These are phyloP conservation scores for Eupithecia subfuscata DNA, from an alignment of 2,888 invertebrate species.

Conservation along the genomic window DNA sequence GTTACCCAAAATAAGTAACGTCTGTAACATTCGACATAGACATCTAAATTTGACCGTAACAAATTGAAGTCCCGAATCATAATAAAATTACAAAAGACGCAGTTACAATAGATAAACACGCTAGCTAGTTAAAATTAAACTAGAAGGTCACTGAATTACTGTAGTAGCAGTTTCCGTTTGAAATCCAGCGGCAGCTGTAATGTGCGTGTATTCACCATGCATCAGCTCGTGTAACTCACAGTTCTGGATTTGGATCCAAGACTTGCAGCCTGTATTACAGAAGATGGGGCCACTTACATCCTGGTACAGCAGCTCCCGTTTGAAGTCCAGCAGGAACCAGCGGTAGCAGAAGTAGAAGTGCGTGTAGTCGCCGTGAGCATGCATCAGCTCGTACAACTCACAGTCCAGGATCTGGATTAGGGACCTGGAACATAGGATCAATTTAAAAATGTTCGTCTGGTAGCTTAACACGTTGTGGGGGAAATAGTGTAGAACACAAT, in stretches of 20 bases:
- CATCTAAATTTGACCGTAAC: no score
- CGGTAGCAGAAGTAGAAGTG: constrained; percentile 99
- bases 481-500: no score
- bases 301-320: constrained; percentile 95
- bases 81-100: neutral
- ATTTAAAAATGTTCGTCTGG: no score
- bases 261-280: constrained; percentile 67
- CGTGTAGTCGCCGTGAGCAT: constrained; percentile 97
- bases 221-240: constrained; percentile 97
- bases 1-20: no score
- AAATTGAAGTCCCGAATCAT: neutral
- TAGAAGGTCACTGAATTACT: no score
- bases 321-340: constrained; percentile 98
- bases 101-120: no score
- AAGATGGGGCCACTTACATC: constrained; percentile 85
- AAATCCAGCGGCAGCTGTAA: constrained; percentile 98
- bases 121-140: no score
- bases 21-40: no score
- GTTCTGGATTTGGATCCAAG: constrained; percentile 94
- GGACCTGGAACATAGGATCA: constrained; percentile 73
- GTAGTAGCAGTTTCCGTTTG: constrained; percentile 91
- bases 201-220: constrained; percentile 98
- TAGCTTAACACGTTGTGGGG: no score
- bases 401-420: constrained; percentile 95
- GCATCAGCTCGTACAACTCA: constrained; percentile 97